Evolutionary conservation across 2,888 invertebrate genomes (phyloP), one percentile per base, ranked within the genome.

Genomic region (Acronicta aceris): DNA sequence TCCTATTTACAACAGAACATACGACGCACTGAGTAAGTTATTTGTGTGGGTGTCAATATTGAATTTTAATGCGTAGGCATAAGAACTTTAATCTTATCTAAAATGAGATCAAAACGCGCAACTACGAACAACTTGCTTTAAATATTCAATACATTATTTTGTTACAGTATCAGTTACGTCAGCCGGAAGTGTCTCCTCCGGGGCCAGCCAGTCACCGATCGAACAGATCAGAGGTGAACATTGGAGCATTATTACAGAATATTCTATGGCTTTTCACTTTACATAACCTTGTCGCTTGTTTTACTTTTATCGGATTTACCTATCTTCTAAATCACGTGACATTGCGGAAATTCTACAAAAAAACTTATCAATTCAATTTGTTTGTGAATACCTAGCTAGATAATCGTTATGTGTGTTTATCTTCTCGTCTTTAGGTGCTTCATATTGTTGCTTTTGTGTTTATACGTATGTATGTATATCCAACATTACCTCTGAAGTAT

Each of bases 111-210:
- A 40, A 53, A 21, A 41, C 21, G 46, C 54, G 72, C 50, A 67
- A 43, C 42, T 21, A 43, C 43, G 16, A 53, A 46, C 16, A 17
- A 30, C 21, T 15, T 42, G 10, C 16, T 36, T 45, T 30, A 52
- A 57, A 46, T 47, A 38, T 57, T 43, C 4, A 53, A 52, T 41
- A 38, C 41, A 57, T 65, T 48, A 55, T 61, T 63, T 67, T 60
- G 57, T 77, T 78, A 30, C 81, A 91, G 91, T 85, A 12, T 81
- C 88, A 2, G 81, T 91, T 46, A 84, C 90, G 15, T 93, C 93
- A 55, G 91, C 91, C n/a, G 89, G 92, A 13, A 93, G 94, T 66
- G 83, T 83, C 9, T 93, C 94, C 9, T 94, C 93, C 0, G 88
- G 91, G n/a, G 72, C 89, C 5, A 94, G 93, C 74, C 90, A 87